Conservation (phyloP, 2,113 vertebrate genomes). For the Cyanocitta stelleri region DNA sequence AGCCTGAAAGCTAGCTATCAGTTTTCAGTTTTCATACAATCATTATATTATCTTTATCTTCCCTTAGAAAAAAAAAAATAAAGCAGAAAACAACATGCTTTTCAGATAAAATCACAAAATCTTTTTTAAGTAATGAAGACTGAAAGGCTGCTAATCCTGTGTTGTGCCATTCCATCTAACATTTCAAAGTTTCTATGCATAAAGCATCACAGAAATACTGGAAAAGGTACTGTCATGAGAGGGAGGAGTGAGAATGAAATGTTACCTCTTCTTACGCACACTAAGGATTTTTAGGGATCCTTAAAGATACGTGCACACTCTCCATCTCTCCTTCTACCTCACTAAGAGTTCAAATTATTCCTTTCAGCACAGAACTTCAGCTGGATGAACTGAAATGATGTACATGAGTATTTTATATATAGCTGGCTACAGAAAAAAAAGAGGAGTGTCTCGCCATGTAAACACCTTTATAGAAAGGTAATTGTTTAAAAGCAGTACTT, state of each 20-base stretch:
- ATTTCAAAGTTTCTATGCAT: background rate
- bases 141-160: background rate
- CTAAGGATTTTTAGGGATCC: background rate
- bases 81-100: background rate
- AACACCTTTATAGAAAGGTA: background rate
- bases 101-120: background rate
- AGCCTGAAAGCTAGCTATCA: background rate
- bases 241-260: rapidly evolving
- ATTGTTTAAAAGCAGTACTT: background rate
- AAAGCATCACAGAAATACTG: background rate
- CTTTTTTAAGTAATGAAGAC: background rate
- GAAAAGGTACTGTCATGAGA: background rate
- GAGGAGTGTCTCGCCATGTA: background rate
- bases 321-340: background rate
- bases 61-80: background rate
- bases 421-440: background rate
- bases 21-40: background rate
- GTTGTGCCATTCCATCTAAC: background rate
- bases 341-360: background rate
- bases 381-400: background rate
- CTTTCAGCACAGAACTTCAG: background rate
- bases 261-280: background rate
- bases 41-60: background rate
- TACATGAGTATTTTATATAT: background rate
- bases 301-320: background rate